These are phyloP conservation scores for Coecobrya sp. DNA, from an alignment of 2,888 invertebrate species.

Conservation along the genomic window DNA sequence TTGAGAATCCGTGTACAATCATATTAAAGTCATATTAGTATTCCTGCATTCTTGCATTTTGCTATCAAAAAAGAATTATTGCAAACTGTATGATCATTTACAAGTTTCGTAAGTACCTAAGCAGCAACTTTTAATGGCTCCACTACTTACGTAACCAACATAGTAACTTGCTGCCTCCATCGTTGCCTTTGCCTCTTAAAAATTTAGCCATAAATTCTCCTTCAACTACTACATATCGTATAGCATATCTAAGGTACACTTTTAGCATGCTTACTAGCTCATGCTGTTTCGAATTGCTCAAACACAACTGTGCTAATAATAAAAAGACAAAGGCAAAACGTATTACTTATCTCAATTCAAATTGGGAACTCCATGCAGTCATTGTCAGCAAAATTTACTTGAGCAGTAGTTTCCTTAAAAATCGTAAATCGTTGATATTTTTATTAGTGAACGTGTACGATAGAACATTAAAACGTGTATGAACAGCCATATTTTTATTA, in stretches of 20 bases:
- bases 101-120: conserved; percentile 54
- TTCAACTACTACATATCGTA: neutral
- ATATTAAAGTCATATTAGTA: conserved; percentile 73
- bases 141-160: conserved; percentile 35
- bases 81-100: conserved; percentile 70
- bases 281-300: neutral
- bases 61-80: conserved; percentile 74
- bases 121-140: conserved; percentile 69
- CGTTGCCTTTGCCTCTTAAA: neutral
- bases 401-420: neutral
- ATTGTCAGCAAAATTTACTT: conserved; percentile 39
- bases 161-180: conserved; percentile 8
- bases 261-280: neutral
- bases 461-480: too few relatives aligned
- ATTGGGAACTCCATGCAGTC: neutral
- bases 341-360: conserved; percentile 36
- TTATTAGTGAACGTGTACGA: conserved; percentile 28
- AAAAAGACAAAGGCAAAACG: neutral
- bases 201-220: conserved; percentile 34
- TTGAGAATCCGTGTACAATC: conserved; percentile 34
- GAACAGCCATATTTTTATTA: neutral
- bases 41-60: conserved; percentile 54
- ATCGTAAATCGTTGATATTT: conserved; percentile 23
- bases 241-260: neutral
- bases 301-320: neutral